phyloP scores from a whole-genome alignment of 2,797 vertebrate genomes.

The Crenichthys baileyi region DNA sequence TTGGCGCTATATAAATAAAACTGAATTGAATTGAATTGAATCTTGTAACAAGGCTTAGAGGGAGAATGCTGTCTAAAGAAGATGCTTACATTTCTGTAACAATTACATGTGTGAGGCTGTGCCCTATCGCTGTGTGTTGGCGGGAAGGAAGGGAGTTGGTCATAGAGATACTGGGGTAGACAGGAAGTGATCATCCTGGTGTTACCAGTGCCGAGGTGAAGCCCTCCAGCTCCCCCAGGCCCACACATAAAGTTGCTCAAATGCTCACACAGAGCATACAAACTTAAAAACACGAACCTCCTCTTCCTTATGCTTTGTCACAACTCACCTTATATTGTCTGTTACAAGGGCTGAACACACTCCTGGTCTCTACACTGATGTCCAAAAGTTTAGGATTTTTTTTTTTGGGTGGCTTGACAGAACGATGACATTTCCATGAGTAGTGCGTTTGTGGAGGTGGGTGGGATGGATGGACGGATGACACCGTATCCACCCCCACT shows the following conservation, averaged over 20 bases:
- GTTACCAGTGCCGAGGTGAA: conserved; percentile 54
- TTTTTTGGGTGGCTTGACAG: conserved; percentile 31
- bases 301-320: conserved; percentile 19
- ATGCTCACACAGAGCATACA: background rate
- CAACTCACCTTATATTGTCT: conserved; percentile 6
- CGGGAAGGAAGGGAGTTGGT: conserved; percentile 76
- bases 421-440: conserved; percentile 78
- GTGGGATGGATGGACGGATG: conserved; percentile 76
- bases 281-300: conserved; percentile 14
- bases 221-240: conserved; percentile 29
- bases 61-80: conserved; percentile 3
- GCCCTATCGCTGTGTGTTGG: conserved; percentile 31
- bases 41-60: background rate
- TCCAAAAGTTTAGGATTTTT: conserved; percentile 17
- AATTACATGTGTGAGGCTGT: conserved; percentile 13
- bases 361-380: conserved; percentile 2
- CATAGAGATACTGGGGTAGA: conserved; percentile 72
- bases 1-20: no score
- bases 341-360: background rate
- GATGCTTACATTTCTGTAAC: conserved; percentile 21
- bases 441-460: conserved; percentile 37
- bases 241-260: conserved; percentile 32
- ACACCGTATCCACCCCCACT: conserved; percentile 79
- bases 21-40: no score
- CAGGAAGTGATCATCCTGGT: conserved; percentile 78